These are phyloP conservation scores for Harlomillsia oculata DNA, from an alignment of 1,140 invertebrate species.

Conservation along the genomic window DNA sequence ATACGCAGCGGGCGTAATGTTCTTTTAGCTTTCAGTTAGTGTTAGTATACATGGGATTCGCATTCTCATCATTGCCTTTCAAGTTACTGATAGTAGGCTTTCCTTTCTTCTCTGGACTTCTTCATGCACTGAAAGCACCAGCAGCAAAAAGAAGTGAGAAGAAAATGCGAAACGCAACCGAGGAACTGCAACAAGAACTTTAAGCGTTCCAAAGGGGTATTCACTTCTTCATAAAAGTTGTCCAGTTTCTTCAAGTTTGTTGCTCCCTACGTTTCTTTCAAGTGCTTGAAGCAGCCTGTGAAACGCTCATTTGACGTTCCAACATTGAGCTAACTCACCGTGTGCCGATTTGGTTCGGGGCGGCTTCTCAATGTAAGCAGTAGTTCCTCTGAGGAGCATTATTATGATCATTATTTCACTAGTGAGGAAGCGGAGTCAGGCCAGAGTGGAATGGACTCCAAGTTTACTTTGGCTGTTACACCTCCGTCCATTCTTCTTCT, in stretches of 20 bases:
- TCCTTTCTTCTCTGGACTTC: neutral
- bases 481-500: too few relatives aligned
- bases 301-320: neutral
- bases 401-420: neutral
- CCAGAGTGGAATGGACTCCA: too few relatives aligned
- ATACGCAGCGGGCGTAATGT: too few relatives aligned
- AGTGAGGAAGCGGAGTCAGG: neutral
- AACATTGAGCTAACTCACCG: neutral
- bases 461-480: too few relatives aligned
- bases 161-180: slow-evolving; percentile 2
- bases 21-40: neutral
- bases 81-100: too few relatives aligned
- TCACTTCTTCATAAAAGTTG: slow-evolving; percentile 19
- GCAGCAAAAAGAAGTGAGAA: neutral
- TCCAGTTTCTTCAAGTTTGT: slow-evolving; percentile 16
- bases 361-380: neutral
- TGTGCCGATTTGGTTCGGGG: neutral
- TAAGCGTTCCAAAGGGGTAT: slow-evolving; percentile 9
- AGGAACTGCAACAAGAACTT: too few relatives aligned
- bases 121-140: neutral
- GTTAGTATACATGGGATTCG: too few relatives aligned
- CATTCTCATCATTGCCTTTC: too few relatives aligned
- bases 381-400: neutral
- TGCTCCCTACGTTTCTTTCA: slow-evolving; percentile 2
- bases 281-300: neutral